phyloP scores from a whole-genome alignment of 35 echinoderm and acorn worm genomes.

The Amphiura filiformis region DNA sequence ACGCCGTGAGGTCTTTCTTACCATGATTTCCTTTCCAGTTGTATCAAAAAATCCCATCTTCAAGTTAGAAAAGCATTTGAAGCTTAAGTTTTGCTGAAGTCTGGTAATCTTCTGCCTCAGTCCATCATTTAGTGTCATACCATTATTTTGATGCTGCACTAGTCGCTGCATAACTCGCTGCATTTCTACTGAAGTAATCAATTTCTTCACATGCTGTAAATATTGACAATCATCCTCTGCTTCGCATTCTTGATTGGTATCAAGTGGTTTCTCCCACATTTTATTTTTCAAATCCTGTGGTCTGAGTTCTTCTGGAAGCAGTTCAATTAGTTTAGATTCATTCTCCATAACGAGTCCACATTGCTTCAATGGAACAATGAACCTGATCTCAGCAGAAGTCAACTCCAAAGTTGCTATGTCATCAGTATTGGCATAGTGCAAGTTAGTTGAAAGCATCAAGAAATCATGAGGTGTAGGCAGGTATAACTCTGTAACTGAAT shows the following conservation, averaged over 20 bases:
- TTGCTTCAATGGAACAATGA: conserved; percentile 23
- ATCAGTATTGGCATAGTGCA: neutral
- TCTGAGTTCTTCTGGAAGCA: neutral
- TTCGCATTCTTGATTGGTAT: conserved; percentile 4
- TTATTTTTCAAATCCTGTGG: conserved; percentile 3
- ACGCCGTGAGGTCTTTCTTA: neutral
- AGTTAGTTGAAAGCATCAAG: neutral
- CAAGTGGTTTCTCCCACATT: neutral
- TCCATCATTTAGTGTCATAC: neutral
- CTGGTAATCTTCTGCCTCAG: neutral
- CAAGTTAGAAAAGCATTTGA: neutral
- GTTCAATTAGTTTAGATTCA: conserved; percentile 12
- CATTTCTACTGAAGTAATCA: conserved; percentile 28
- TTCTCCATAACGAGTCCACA: neutral
- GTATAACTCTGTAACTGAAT: neutral
- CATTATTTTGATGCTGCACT: neutral
- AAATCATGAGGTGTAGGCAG: neutral
- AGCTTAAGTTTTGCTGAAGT: neutral
- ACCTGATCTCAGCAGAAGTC: neutral
- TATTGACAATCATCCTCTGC: conserved; percentile 1
- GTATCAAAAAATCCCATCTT: conserved; percentile 8
- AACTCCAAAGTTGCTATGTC: neutral
- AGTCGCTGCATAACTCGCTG: neutral
- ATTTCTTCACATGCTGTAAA: conserved; percentile 1
- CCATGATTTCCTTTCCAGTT: neutral